Conservation (phyloP, 1,140 invertebrate species). For the Sitophilus oryzae region DNA sequence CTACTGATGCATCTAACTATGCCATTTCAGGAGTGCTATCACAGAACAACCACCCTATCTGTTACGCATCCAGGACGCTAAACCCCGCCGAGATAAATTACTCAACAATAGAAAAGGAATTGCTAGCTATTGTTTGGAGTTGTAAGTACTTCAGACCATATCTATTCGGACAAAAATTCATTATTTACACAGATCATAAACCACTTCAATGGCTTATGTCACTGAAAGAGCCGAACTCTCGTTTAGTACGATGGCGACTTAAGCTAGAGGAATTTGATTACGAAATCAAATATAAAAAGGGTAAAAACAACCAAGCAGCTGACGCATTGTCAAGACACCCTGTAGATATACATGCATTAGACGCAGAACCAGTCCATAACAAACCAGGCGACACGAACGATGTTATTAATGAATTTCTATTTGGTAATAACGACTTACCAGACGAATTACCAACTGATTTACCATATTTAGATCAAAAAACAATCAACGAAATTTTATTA, state of each 20-base stretch:
- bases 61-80: conserved; percentile 26
- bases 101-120: conserved; percentile 39
- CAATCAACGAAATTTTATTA: conserved; percentile 1
- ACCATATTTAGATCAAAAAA: neutral
- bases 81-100: conserved; percentile 31
- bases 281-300: conserved; percentile 38
- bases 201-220: conserved; percentile 44
- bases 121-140: conserved; percentile 41
- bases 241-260: too few relatives aligned
- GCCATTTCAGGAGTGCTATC: conserved; percentile 27
- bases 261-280: too few relatives aligned
- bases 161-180: conserved; percentile 43
- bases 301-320: too few relatives aligned
- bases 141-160: conserved; percentile 43
- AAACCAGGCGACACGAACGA: conserved; percentile 12
- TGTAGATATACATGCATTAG: conserved; percentile 7
- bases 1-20: conserved; percentile 23
- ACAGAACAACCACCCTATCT: conserved; percentile 29
- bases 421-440: too few relatives aligned
- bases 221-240: too few relatives aligned
- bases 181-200: conserved; percentile 48
- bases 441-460: neutral
- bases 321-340: conserved; percentile 37
- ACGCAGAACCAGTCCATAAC: conserved; percentile 6
- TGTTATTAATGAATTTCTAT: conserved; percentile 7